Base-by-base conservation (phyloP, 2,113 vertebrate genomes). In the Pionites leucogaster region DNA sequence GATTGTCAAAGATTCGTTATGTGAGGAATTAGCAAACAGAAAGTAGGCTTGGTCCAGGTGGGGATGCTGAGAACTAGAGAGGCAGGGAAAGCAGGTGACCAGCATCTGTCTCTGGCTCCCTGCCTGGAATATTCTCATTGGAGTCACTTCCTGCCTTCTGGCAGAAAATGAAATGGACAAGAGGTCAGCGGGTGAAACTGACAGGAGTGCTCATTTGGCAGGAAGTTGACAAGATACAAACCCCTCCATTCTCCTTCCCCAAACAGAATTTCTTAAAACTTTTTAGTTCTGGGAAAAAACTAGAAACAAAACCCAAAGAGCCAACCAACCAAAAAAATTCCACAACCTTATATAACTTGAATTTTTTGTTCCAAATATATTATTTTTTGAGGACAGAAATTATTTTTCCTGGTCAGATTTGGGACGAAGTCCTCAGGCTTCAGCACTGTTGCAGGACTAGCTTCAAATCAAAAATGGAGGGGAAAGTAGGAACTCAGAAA, bases 121-220 rank as follows among this genome's bases (percentile, higher is more conserved):
- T 93, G 93, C 94, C 94, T 91, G 91, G 74, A 87, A 89, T 74
- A 86, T 74, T 82, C 86, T 94, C 77, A 35, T 29, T 1, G 3
- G 88, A 88, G 60, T 35, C 39, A 44, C 81, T 92, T 8, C 12
- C 47, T 87, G 69, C 86, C 77, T 93, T 93, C 83, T 88, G 86
- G 93, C 62, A 59, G 74, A 60, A 92, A 93, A 93, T 47, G 29
- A 39, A 78, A 60, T 44, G 70, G 89, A 96, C 83, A 87, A 59
- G 81, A 82, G 88, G 77, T 86, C 65, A 5, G 42, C 41, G 79
- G 88, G 91, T 88, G 72, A 60, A 84, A 95, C 60, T 84, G 92
- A 39, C 83, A 68, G 0, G 37, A 83, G 47, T 9, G 29, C 64
- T 91, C 81, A 18, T 10, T 28, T 89, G 86, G 93, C 72, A 76